Evolutionary conservation across 2,797 vertebrate genomes (phyloP), one percentile per base, ranked within the genome.

Genomic region (Poliocrania exsul): DNA sequence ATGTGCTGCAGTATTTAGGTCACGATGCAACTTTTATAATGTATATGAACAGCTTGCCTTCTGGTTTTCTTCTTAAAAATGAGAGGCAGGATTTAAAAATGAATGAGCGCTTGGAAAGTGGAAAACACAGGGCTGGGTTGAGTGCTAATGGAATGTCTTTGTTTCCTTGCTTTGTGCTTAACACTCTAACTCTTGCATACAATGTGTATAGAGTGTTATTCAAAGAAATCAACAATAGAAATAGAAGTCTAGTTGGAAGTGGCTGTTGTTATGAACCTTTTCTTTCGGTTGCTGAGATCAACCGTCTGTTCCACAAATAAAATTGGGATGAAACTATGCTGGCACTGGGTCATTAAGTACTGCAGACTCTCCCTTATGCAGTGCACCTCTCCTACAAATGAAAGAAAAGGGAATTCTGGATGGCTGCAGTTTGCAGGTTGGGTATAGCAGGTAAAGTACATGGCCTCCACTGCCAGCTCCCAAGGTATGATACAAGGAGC

Each of bases 81-180:
- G 72, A 44, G 29, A 70, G 54, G 13, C 24, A 64, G 38, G 19
- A 46, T 66, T 93, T 86, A 86, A 90, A 74, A 77, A 60, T 72
- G 18, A 53, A 29, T 50, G 57, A 54, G 18, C 49, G 19, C 17
- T 6, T 50, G 64, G 60, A 75, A 92, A 77, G 38, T 51, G 67
- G 70, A 54, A 92, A 77, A 72, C 40, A 23, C 20, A 35, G 51
- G 53, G 6, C 49, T 88, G 28, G 28, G 49, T 6, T 87, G 46
- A 90, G 65, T 50, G 60, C 28, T 89, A 79, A 51, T 1, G 16
- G 54, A 71, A 49, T 65, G 35, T 66, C 67, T 86, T 75, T 81
- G 35, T 89, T 95, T 88, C 81, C 73, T 88, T 62, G n/a, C n/a
- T 70, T 70, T 73, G 24, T 92, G 33, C 44, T 75, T 75, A 61